phyloP scores from a whole-genome alignment of 1,140 invertebrate species.

The Drosophila cardini region DNA sequence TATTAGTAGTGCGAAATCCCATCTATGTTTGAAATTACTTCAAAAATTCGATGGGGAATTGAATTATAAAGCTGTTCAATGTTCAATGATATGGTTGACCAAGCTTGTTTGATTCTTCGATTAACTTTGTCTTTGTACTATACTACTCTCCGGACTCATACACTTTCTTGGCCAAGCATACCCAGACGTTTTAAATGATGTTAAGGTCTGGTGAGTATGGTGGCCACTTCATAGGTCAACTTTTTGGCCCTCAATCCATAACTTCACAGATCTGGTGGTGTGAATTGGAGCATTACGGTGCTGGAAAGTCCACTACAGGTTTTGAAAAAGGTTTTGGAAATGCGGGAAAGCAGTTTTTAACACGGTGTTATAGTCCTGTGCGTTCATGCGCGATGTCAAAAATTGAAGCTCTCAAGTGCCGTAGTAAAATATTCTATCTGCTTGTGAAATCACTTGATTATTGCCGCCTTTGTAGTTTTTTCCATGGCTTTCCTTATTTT shows the following conservation, averaged over 20 bases:
- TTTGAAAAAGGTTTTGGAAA: slow-evolving; percentile 2
- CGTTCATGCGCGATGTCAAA: too few relatives aligned
- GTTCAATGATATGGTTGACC: background rate
- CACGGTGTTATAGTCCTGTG: too few relatives aligned
- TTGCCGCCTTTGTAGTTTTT: too few relatives aligned
- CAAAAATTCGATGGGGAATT: background rate
- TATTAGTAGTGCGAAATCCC: too few relatives aligned
- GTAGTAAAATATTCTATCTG: too few relatives aligned
- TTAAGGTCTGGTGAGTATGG: slow-evolving; percentile 16
- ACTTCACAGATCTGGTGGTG: slow-evolving; percentile 3
- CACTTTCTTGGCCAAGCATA: slow-evolving; percentile 2
- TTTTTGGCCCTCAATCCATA: slow-evolving; percentile 9
- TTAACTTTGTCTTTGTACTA: background rate
- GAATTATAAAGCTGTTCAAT: slow-evolving; percentile 14
- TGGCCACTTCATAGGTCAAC: background rate
- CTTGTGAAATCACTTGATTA: too few relatives aligned
- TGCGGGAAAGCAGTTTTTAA: slow-evolving; percentile 1
- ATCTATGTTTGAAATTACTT: too few relatives aligned
- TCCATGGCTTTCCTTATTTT: slow-evolving; percentile 38
- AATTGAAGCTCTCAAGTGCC: too few relatives aligned
- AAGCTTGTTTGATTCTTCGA: slow-evolving; percentile 17
- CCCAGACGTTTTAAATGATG: slow-evolving; percentile 11
- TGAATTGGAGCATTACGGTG: slow-evolving; percentile 11
- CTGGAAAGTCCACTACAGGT: slow-evolving; percentile 1
- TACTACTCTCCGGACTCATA: slow-evolving; percentile 12